A percentile compares a stretch with the other conserved stretches of the same genome.
These are phyloP conservation scores for Ondatra zibethicus DNA, from an alignment of 2,113 vertebrate genomes.

Conservation along the genomic window DNA sequence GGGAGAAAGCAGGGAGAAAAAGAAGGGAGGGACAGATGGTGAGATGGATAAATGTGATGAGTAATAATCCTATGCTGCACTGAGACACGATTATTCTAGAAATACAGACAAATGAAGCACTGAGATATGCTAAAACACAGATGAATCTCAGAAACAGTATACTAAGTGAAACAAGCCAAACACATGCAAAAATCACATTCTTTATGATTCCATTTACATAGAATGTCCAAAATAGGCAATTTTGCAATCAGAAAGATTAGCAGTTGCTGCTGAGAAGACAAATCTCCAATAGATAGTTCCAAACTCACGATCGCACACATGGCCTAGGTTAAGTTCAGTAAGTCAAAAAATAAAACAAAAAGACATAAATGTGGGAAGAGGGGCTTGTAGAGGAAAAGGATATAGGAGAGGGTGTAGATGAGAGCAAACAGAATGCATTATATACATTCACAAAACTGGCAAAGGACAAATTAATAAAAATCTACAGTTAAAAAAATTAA, in stretches of 20 bases:
- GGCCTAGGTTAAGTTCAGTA: neutral
- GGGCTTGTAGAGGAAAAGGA: neutral
- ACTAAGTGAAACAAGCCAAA: conserved; percentile 36
- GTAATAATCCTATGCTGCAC: neutral
- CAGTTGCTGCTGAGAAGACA: neutral
- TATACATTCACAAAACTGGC: neutral
- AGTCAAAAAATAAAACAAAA: neutral
- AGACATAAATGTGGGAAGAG: neutral
- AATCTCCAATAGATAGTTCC: neutral
- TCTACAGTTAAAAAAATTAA: neutral
- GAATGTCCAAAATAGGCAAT: conserved; percentile 45
- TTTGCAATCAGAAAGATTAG: conserved; percentile 17
- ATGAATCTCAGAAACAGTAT: conserved; percentile 44
- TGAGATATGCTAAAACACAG: neutral
- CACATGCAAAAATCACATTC: neutral
- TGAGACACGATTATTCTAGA: neutral
- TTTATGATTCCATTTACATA: conserved; percentile 9
- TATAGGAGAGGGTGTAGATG: neutral
- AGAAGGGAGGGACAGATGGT: neutral
- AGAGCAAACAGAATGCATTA: neutral
- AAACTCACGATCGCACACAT: neutral
- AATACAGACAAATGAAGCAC: conserved; percentile 51
- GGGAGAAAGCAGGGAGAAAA: neutral
- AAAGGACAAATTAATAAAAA: neutral
- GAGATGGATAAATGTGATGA: conserved; percentile 28